Conservation (phyloP, 2,888 invertebrate genomes). For the Tetranychus piercei region DNA sequence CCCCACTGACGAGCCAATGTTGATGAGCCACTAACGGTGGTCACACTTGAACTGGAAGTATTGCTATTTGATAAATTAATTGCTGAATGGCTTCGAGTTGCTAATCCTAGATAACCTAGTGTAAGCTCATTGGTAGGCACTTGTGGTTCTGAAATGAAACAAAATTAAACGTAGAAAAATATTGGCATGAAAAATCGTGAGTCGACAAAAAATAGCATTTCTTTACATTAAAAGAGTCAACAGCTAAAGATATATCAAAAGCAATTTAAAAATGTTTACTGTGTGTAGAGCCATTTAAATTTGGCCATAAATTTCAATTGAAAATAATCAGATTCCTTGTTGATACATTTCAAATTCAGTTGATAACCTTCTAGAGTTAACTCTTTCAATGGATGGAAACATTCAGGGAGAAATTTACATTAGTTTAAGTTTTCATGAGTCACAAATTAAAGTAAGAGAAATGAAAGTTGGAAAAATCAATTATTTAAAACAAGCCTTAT, state of each 20-base stretch:
- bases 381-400: no score
- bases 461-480: neutral
- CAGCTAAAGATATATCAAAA: no score
- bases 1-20: slow-evolving; percentile 45
- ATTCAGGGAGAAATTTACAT: no score
- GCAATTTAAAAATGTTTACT: no score
- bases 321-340: no score
- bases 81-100: slow-evolving; percentile 1
- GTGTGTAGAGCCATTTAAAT: no score
- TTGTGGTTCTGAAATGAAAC: slow-evolving; percentile 1
- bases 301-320: no score
- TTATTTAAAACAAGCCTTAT: no score
- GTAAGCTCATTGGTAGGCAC: slow-evolving; percentile 3
- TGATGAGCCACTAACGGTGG: slow-evolving; percentile 9
- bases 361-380: no score
- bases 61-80: slow-evolving; percentile 7
- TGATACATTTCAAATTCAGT: no score
- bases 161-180: neutral
- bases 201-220: no score
- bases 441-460: neutral
- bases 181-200: neutral
- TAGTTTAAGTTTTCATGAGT: neutral
- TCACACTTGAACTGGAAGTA: slow-evolving; percentile 2
- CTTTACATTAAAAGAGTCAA: no score
- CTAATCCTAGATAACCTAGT: neutral